Evolutionary conservation across 1,140 invertebrate species (phyloP), one percentile per base, ranked within the genome.

Genomic region (Wasmannia auropunctata): DNA sequence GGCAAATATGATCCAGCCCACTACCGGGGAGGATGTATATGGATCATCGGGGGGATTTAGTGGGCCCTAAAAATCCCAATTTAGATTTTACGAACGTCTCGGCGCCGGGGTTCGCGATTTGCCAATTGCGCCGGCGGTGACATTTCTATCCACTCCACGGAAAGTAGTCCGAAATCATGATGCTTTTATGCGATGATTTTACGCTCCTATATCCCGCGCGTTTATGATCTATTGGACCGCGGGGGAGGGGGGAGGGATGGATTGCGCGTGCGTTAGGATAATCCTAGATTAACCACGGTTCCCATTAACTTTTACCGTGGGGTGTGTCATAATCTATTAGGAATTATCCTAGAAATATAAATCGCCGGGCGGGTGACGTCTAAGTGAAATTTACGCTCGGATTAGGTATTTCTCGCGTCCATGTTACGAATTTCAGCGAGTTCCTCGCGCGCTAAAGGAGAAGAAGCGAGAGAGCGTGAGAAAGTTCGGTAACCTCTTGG

Each of bases 21-120:
- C 40, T 40, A 49, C 11, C 51, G 40, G 60, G n/a, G n/a, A n/a
- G n/a, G 51, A 19, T 75, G 65, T 74, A 83, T 80, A 81, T 69
- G 63, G 76, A 89, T 85, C 89, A 58, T 81, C 28, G 40, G 31
- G 51, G 56, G 11, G n/a, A n/a, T 91, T 89, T 86, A 87, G 58
- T 69, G 62, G 87, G 56, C 54, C 72, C 85, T 91, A 91, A 91
- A 91, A 91, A 86, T 86, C 76, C 72, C 70, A 84, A 91, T 91
- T 87, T 79, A 65, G 46, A 87, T 51, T 91, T 91, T 86, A 90
- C 75, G 86, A 72, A 90, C 62, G 40, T 65, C 49, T 46, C 51
- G 34, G 77, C 77, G 40, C 31, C 60, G 37, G 72, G 86, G 77
- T 85, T 77, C 28, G 40, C 43, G 54, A 87, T 85, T 85, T 65